Evolutionary conservation across 2,888 invertebrate species (phyloP).

Genomic region (Anoplius nigerrimus): DNA sequence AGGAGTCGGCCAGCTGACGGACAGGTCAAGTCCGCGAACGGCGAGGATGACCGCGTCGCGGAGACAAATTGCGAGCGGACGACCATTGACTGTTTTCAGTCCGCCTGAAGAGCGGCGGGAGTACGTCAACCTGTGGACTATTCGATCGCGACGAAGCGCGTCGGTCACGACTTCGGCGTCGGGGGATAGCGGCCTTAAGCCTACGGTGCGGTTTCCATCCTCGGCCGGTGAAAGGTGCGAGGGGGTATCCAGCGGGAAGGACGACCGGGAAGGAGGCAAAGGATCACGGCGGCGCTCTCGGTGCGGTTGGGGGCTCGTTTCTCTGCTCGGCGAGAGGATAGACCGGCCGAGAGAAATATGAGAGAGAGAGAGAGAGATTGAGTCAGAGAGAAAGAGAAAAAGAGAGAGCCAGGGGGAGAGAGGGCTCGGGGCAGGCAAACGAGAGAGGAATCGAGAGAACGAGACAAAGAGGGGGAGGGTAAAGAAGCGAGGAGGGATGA

Average conservation of each 20-base stretch:
- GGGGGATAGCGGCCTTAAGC: not conserved
- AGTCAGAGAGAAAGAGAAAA: slow-evolving; percentile 15
- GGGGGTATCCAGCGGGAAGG: not conserved
- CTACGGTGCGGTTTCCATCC: not conserved
- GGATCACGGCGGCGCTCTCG: slow-evolving; percentile 6
- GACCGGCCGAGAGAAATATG: slow-evolving; percentile 1
- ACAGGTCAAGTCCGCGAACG: too few relatives aligned
- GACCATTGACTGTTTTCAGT: not conserved
- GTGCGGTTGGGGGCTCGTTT: slow-evolving; percentile 34
- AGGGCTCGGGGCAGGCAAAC: slow-evolving; percentile 6
- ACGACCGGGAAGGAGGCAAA: slow-evolving; percentile 15
- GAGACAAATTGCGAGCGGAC: not conserved
- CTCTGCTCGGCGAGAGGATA: slow-evolving; percentile 23
- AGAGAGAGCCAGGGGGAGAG: slow-evolving; percentile 26
- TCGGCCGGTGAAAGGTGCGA: not conserved
- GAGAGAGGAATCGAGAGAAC: not conserved
- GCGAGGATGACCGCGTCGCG: too few relatives aligned
- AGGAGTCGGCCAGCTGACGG: too few relatives aligned
- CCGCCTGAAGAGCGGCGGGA: not conserved
- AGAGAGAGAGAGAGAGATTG: slow-evolving; percentile 8
- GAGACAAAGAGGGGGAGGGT: slow-evolving; percentile 22
- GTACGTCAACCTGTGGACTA: not conserved
- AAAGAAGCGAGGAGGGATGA: slow-evolving; percentile 15
- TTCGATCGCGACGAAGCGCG: not conserved
- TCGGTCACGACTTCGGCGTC: not conserved